These are phyloP conservation scores for Lycaena phlaeas DNA, from an alignment of 2,888 invertebrate genomes.

Conservation along the genomic window DNA sequence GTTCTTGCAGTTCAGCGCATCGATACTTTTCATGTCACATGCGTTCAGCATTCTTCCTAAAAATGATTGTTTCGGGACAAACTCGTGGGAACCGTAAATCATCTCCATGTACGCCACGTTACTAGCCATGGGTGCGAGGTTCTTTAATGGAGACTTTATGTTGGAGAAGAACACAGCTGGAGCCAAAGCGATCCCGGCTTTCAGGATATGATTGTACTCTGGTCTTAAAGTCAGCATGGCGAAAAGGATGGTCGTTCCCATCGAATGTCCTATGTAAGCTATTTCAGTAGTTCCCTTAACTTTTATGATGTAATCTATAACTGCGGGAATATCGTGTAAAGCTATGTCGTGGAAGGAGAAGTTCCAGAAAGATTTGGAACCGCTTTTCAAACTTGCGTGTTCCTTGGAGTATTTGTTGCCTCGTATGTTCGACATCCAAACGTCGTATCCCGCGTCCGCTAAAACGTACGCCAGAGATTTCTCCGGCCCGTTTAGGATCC, in stretches of 20 bases:
- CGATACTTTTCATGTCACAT: constrained; percentile 66
- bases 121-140: constrained; percentile 76
- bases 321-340: constrained; percentile 87
- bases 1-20: constrained; percentile 78
- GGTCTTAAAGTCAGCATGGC: constrained; percentile 78
- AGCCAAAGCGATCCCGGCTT: constrained; percentile 77
- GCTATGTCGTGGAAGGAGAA: constrained; percentile 93
- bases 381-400: constrained; percentile 70
- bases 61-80: constrained; percentile 77
- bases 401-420: constrained; percentile 83
- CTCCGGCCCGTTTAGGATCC: constrained; percentile 80
- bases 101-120: constrained; percentile 74
- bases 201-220: constrained; percentile 77
- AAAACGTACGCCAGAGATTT: constrained; percentile 78
- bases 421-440: constrained; percentile 88
- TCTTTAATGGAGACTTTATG: constrained; percentile 76
- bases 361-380: constrained; percentile 79
- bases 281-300: constrained; percentile 44
- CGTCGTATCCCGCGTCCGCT: constrained; percentile 80
- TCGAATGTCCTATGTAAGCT: constrained; percentile 91
- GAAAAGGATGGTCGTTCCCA: constrained; percentile 87
- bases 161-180: constrained; percentile 79
- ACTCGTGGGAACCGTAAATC: constrained; percentile 78
- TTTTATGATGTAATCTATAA: constrained; percentile 76
- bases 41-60: constrained; percentile 71